Conservation (phyloP, 2,113 vertebrate species). For the Rafetus swinhoei region DNA sequence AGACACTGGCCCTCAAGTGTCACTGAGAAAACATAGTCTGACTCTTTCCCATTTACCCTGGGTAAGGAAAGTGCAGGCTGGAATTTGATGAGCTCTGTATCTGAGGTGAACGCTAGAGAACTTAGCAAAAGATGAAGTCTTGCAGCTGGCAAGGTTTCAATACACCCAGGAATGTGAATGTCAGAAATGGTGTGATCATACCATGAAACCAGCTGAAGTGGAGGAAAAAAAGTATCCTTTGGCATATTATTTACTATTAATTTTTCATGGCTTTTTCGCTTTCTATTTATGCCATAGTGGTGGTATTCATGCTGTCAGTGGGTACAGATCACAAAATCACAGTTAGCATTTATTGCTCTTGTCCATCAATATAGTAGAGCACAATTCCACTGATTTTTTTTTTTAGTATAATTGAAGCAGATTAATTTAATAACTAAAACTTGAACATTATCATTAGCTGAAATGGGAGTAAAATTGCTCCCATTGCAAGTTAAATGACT, state of each 20-base stretch:
- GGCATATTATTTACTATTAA: background rate
- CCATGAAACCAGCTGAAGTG: background rate
- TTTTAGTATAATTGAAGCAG: conserved; percentile 76
- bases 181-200: background rate
- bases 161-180: background rate
- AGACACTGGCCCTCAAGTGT: background rate
- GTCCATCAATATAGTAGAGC: conserved; percentile 69
- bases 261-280: background rate
- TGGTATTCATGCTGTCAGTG: conserved; percentile 16
- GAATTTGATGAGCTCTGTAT: background rate
- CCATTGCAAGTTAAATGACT: conserved; percentile 68
- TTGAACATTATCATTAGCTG: conserved; percentile 73
- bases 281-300: background rate
- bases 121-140: background rate
- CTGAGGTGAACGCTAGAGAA: background rate
- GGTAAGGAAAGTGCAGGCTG: background rate
- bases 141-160: background rate
- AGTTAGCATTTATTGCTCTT: conserved; percentile 70
- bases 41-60: background rate
- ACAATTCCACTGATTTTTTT: conserved; percentile 66
- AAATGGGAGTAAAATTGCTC: conserved; percentile 78
- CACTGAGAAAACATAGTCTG: accelerated
- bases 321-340: conserved; percentile 39
- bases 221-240: background rate
- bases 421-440: conserved; percentile 83